phyloP scores from a whole-genome alignment of 2,888 invertebrate genomes.

The Quadroppia sp. region DNA sequence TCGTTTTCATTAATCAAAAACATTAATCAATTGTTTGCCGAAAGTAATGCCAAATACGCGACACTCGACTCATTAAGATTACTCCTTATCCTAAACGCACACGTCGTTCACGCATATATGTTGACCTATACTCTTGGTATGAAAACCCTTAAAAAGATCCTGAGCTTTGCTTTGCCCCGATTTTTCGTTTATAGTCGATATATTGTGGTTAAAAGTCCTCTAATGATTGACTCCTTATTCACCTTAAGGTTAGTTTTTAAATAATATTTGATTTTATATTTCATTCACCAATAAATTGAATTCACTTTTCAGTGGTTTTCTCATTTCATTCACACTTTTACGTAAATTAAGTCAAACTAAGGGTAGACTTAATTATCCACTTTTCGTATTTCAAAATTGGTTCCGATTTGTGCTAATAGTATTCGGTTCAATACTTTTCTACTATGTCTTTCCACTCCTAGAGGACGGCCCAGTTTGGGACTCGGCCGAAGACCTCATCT shows the following conservation, averaged over 20 bases:
- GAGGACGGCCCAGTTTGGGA: conserved; percentile 24
- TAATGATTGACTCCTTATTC: conserved; percentile 28
- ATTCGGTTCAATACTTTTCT: conserved; percentile 1
- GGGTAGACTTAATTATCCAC: conserved; percentile 18
- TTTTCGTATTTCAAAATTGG: conserved; percentile 4
- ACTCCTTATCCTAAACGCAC: neutral
- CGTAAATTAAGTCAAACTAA: conserved; percentile 2
- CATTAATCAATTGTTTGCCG: neutral
- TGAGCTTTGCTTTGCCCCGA: neutral
- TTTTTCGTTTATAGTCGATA: neutral
- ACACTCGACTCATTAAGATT: conserved; percentile 1
- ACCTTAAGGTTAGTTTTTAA: neutral
- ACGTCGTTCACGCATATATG: neutral
- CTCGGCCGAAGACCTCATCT: neutral
- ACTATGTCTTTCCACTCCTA: neutral
- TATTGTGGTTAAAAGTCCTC: conserved; percentile 10
- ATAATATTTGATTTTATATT: neutral
- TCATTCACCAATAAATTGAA: neutral
- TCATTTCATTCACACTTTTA: neutral
- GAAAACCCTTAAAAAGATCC: neutral
- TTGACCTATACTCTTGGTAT: neutral
- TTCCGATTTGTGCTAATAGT: neutral
- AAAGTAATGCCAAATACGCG: neutral
- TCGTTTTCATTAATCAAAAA: conserved; percentile 13
- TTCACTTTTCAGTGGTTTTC: conserved; percentile 13